These are phyloP conservation scores for Spongia lamella DNA, from an alignment of 37 sponge, comb jelly and placozoan species.

Conservation along the genomic window DNA sequence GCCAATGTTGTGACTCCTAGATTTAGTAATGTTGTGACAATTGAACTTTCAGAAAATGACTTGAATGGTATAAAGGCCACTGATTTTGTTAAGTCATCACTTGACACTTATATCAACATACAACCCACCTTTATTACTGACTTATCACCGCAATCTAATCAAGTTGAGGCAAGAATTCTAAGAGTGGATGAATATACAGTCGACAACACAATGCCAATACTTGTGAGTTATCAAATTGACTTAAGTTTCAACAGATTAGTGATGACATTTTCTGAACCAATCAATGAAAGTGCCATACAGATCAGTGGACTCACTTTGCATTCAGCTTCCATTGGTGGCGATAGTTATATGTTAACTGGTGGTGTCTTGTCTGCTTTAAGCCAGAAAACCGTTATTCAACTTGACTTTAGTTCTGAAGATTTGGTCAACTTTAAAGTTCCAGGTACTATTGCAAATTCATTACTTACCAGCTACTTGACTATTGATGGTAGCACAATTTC, in stretches of 20 bases:
- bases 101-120: slow-evolving; percentile 59
- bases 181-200: slow-evolving; percentile 33
- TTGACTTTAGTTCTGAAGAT: slow-evolving; percentile 65
- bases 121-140: slow-evolving; percentile 63
- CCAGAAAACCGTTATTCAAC: slow-evolving; percentile 41
- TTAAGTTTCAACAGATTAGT: slow-evolving; percentile 57
- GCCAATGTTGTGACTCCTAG: slow-evolving; percentile 54
- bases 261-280: slow-evolving; percentile 77
- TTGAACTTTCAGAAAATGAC: slow-evolving; percentile 61
- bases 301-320: slow-evolving; percentile 39
- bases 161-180: slow-evolving; percentile 15
- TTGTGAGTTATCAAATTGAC: slow-evolving; percentile 60
- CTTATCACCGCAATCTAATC: slow-evolving; percentile 61
- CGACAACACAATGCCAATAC: slow-evolving; percentile 52
- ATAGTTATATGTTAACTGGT: slow-evolving; percentile 55
- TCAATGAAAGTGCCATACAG: slow-evolving; percentile 34
- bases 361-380: slow-evolving; percentile 37
- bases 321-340: slow-evolving; percentile 29
- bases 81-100: slow-evolving; percentile 56
- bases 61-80: slow-evolving; percentile 75
- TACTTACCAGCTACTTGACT: slow-evolving; percentile 48
- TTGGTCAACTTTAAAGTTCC: slow-evolving; percentile 41
- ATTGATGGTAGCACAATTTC: slow-evolving; percentile 33
- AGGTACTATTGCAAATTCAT: slow-evolving; percentile 40
- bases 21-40: slow-evolving; percentile 49